Evolutionary conservation across 2,113 vertebrate genomes (phyloP).

Genomic region (Garra rufa): DNA sequence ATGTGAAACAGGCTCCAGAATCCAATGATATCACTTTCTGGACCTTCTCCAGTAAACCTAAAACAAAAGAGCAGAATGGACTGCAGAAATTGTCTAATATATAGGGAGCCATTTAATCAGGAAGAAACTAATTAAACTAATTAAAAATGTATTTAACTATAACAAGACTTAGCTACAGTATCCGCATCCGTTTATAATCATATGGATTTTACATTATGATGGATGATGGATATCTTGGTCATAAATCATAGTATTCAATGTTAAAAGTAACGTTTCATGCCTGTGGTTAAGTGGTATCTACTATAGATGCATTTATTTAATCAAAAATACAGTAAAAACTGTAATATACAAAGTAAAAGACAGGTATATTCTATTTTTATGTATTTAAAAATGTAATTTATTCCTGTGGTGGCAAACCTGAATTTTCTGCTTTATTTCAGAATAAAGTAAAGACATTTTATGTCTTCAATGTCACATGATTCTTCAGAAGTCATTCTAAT

Average conservation of each 20-base stretch:
- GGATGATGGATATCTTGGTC: not conserved
- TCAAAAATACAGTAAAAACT: not conserved
- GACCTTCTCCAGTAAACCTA: not conserved
- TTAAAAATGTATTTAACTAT: not conserved
- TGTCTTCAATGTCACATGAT: not conserved
- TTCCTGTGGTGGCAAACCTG: not conserved
- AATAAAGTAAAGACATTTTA: no score
- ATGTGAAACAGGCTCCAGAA: not conserved
- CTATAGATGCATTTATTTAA: not conserved
- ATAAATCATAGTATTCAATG: not conserved
- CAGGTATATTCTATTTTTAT: no score
- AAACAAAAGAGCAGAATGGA: not conserved
- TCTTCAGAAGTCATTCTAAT: not conserved
- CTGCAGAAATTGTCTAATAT: not conserved
- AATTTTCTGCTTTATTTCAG: no score
- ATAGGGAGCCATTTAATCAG: slow-evolving; percentile 9
- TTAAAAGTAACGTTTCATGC: no score
- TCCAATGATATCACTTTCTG: slow-evolving; percentile 27
- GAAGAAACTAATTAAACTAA: not conserved
- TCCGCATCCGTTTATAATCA: not conserved
- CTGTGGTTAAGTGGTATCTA: not conserved
- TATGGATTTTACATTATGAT: not conserved
- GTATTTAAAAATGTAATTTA: not conserved
- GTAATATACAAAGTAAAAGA: no score
- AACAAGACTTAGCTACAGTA: not conserved